phyloP scores from a whole-genome alignment of 2,888 invertebrate species.

The Latheticus oryzae region DNA sequence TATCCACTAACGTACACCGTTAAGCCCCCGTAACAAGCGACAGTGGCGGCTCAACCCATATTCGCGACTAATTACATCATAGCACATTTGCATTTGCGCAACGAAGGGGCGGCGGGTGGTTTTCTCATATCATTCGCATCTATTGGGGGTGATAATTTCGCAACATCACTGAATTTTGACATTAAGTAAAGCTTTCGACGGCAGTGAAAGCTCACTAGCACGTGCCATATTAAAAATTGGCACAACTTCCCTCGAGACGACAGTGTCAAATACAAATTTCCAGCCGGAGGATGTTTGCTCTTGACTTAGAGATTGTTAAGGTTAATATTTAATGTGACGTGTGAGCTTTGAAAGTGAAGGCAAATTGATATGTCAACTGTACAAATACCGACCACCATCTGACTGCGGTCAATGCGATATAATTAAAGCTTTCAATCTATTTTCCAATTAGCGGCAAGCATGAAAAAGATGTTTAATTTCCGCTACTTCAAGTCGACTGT shows the following conservation, averaged over 20 bases:
- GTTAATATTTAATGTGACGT: conserved; percentile 24
- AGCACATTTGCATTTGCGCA: conserved; percentile 33
- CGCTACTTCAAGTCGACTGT: conserved; percentile 1
- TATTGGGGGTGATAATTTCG: no score
- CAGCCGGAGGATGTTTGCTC: conserved; percentile 12
- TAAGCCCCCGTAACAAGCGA: conserved; percentile 32
- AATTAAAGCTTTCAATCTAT: conserved; percentile 11
- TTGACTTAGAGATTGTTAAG: conserved; percentile 13
- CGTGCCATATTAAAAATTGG: conserved; percentile 25
- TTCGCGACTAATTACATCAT: conserved; percentile 34
- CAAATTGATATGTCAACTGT: conserved; percentile 19
- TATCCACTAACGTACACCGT: conserved; percentile 42
- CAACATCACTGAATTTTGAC: neutral
- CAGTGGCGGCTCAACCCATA: conserved; percentile 25
- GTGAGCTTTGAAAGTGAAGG: conserved; percentile 9
- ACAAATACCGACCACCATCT: conserved; percentile 2
- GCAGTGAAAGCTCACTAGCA: conserved; percentile 18
- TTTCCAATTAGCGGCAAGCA: conserved; percentile 12
- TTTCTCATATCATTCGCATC: conserved; percentile 12
- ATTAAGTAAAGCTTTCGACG: neutral
- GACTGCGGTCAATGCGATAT: conserved; percentile 20
- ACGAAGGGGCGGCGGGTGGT: no score
- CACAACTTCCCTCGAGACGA: neutral
- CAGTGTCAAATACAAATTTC: conserved; percentile 20
- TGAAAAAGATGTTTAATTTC: conserved; percentile 3